phyloP scores from a whole-genome alignment of 2,888 invertebrate species.

The Parapristionchus giblindavisi region DNA sequence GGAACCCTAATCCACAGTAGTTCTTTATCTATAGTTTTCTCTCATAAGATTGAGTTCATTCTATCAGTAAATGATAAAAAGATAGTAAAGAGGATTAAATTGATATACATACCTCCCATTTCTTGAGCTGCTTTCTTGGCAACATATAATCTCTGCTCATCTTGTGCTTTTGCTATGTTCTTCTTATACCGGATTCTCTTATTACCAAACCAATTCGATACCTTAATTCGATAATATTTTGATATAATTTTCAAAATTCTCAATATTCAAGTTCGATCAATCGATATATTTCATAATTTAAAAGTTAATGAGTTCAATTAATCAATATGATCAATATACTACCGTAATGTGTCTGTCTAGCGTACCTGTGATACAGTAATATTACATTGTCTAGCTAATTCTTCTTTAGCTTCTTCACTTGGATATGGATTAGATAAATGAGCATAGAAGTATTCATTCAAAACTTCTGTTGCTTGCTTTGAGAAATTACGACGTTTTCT shows the following conservation, averaged over 20 bases:
- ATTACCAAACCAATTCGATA: constrained; percentile 98
- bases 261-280: no score
- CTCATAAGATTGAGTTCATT: no score
- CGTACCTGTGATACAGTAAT: constrained; percentile 93
- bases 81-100: no score
- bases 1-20: no score
- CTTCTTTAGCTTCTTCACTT: constrained; percentile 99
- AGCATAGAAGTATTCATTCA: constrained; percentile 99
- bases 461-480: constrained; percentile 97
- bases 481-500: constrained; percentile 96
- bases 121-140: constrained; percentile 85
- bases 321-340: background rate
- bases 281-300: no score
- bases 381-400: constrained; percentile 96
- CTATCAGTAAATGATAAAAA: no score
- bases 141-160: constrained; percentile 97
- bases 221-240: constrained; percentile 40
- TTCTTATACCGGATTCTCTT: constrained; percentile 99
- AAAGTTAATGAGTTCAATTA: no score
- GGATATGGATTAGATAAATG: constrained; percentile 99
- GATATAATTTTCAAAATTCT: no score
- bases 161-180: constrained; percentile 97
- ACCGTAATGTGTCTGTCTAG: background rate
- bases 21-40: no score
- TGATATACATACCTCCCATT: constrained; percentile 43